These are phyloP conservation scores for Plectrocnemia conspersa DNA, from an alignment of 1,140 invertebrate genomes.

Conservation along the genomic window DNA sequence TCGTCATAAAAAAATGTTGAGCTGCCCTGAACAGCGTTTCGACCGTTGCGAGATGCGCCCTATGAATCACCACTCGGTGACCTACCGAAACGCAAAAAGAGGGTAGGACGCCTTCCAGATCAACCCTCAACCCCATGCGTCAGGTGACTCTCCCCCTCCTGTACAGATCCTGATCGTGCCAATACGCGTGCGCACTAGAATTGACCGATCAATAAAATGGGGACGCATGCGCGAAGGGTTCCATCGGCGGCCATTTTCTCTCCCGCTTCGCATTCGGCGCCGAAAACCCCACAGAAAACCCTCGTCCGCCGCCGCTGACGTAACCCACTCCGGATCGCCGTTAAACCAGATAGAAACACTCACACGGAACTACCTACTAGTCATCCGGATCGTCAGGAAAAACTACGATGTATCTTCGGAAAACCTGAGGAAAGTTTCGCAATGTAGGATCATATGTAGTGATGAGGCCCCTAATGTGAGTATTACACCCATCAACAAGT, in stretches of 20 bases:
- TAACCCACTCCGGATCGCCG: no score
- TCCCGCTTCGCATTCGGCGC: background rate
- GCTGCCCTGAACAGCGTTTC: background rate
- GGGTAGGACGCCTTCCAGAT: background rate
- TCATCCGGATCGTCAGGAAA: no score
- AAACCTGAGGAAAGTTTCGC: no score
- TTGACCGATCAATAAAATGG: background rate
- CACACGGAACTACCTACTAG: no score
- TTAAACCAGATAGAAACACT: no score
- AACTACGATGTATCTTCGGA: background rate
- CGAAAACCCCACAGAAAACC: background rate
- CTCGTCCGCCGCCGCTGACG: background rate
- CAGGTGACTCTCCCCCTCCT: background rate
- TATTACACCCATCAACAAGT: background rate
- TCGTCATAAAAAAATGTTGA: no score
- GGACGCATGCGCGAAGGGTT: background rate
- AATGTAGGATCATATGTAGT: constrained; percentile 6
- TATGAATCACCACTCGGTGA: background rate
- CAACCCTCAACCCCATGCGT: background rate
- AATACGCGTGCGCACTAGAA: background rate
- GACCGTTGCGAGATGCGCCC: background rate
- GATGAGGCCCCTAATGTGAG: constrained; percentile 22
- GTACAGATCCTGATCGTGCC: background rate
- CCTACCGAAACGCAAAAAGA: background rate
- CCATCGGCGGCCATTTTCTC: background rate